These are phyloP conservation scores for Cinclus cinclus DNA, from an alignment of 2,113 vertebrate species.

Conservation along the genomic window DNA sequence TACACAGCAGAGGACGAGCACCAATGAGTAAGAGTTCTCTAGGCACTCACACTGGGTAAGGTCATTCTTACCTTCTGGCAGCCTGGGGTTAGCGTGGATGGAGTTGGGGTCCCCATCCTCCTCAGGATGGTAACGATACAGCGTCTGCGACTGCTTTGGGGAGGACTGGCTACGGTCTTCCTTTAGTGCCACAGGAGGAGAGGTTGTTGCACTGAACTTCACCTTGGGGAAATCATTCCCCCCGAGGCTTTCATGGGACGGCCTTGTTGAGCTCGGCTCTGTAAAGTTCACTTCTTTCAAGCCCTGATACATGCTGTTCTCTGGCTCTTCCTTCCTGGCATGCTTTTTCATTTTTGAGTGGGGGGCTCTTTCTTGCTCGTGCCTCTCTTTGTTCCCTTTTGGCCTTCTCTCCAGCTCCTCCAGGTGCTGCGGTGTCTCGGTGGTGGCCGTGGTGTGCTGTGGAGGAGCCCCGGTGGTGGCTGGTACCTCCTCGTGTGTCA, in stretches of 20 bases:
- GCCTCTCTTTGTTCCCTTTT: conserved; percentile 2
- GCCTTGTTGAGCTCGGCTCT: not conserved
- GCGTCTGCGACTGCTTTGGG: conserved; percentile 45
- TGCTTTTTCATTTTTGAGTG: conserved; percentile 68
- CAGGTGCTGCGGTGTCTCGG: not conserved
- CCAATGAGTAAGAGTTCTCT: not conserved
- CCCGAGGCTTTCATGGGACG: not conserved
- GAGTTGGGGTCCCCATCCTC: conserved; percentile 75
- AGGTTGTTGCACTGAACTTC: conserved; percentile 65
- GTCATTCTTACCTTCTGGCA: conserved; percentile 77
- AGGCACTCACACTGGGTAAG: not conserved
- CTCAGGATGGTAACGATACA: conserved; percentile 56
- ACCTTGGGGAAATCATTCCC: conserved; percentile 43
- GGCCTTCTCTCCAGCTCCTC: not conserved
- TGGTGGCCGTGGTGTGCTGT: not conserved
- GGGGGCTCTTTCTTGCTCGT: conserved; percentile 38
- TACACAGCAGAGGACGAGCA: not conserved
- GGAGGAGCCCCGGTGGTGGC: not conserved
- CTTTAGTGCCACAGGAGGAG: conserved; percentile 31
- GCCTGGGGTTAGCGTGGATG: conserved; percentile 59
- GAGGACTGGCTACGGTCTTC: conserved; percentile 38
- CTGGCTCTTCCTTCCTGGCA: not conserved
- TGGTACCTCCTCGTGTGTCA: rapidly evolving
- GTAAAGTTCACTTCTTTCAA: conserved; percentile 1
- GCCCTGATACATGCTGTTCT: not conserved